These are phyloP conservation scores for Anthoscopus minutus DNA, from an alignment of 2,113 vertebrate species.

Conservation along the genomic window DNA sequence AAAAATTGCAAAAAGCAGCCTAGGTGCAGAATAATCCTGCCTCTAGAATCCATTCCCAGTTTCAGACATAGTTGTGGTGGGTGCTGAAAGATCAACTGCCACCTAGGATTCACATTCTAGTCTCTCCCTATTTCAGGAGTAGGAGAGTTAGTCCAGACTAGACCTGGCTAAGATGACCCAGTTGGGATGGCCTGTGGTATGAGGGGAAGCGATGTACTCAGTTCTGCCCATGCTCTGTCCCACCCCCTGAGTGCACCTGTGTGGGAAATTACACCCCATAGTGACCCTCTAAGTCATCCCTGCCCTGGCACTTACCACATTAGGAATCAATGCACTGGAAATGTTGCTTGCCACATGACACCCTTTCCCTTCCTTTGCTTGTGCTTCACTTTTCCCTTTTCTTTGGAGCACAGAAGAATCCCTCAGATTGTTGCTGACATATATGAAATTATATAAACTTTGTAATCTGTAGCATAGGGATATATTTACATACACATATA, in stretches of 20 bases:
- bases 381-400: background rate
- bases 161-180: background rate
- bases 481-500: fast-evolving
- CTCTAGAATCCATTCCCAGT: background rate
- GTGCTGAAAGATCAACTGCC: background rate
- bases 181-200: background rate
- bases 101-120: background rate
- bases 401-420: background rate
- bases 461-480: background rate
- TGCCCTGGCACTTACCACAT: fast-evolving
- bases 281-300: background rate
- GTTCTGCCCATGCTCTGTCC: background rate
- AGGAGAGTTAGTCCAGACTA: background rate
- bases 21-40: background rate
- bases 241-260: fast-evolving
- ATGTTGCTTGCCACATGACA: background rate
- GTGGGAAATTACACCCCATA: background rate
- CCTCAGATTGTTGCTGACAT: background rate
- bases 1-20: background rate
- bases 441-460: background rate
- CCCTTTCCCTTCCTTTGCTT: background rate
- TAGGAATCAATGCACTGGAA: background rate
- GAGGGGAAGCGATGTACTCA: fast-evolving
- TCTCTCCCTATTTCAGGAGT: background rate
- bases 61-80: background rate